Evolutionary conservation across 1,140 invertebrate genomes (phyloP), one percentile per base, ranked within the genome.

Genomic region (Trypoxylus dichotomus): DNA sequence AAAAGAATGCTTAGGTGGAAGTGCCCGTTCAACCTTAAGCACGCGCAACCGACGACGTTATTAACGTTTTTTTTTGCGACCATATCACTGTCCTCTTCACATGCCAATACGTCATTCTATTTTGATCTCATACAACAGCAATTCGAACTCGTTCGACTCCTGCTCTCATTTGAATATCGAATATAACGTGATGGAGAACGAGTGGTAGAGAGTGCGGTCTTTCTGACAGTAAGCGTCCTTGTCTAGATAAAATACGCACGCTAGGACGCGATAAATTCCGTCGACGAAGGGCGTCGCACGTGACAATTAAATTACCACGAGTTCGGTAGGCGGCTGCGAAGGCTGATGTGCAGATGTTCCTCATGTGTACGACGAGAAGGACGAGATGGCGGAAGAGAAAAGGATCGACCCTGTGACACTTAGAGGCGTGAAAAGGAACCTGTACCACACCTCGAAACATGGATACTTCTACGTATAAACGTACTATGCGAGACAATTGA

Each of bases 301-400:
- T 63, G 60, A 63, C 60, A 63, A 63, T 63, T 63, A 63, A 63
- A 63, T 63, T 63, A 63, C 21, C 60, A 63, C 60, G 60, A 63
- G 60, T 63, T 19, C 60, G 60, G 60, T 63, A 24, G 60, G 43
- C 43, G 21, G 13, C 25, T 21, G 60, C 19, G 19, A 1, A 21
- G 60, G 60, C 19, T 2, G 25, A 7, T 24, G 21, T 63, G 24
- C 13, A 63, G 60, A 27, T 63, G 60, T 63, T 25, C n/a, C 13
- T 19, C 43, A 13, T 13, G 19, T 63, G 19, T 24, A 63, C 19
- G 60, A 63, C 8, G 60, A 13, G 60, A 25, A 11, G 60, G 24
- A 24, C 25, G 19, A 11, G 60, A 24, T 63, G 6, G 60, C 19
- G n/a, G 10, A 47, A 47, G 43, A 15, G 43, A 19, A 63, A 19